These are phyloP conservation scores for Ornithoptera priamus DNA, from an alignment of 2,888 invertebrate species.

Conservation along the genomic window DNA sequence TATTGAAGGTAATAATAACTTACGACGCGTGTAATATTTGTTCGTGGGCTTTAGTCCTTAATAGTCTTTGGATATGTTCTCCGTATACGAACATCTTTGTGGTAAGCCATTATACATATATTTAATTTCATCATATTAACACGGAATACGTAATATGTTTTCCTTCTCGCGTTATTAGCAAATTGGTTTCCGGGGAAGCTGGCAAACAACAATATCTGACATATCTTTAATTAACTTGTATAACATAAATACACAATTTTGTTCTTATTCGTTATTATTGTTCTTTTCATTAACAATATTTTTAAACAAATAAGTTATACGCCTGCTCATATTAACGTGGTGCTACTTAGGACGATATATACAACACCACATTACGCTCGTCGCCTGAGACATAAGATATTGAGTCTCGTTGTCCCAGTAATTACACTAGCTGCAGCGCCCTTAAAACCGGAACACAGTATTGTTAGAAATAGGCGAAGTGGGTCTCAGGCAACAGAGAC, in stretches of 20 bases:
- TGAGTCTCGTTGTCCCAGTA: too few relatives aligned
- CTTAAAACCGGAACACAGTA: too few relatives aligned
- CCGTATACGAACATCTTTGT: neutral
- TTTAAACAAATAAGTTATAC: too few relatives aligned
- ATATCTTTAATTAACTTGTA: conserved; percentile 22
- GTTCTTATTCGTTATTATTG: neutral
- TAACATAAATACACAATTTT: neutral
- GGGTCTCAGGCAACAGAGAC: too few relatives aligned
- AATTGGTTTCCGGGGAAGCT: conserved; percentile 26
- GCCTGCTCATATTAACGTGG: too few relatives aligned
- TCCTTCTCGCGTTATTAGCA: conserved; percentile 26
- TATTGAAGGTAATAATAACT: neutral
- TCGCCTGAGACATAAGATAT: too few relatives aligned
- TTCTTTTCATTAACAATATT: neutral
- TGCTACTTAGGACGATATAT: too few relatives aligned
- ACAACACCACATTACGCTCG: too few relatives aligned
- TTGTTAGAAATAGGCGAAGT: too few relatives aligned
- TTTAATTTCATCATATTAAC: conserved; percentile 6
- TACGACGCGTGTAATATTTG: neutral
- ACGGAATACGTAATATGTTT: conserved; percentile 17
- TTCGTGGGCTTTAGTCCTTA: neutral
- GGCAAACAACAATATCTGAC: conserved; percentile 24
- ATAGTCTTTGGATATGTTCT: neutral
- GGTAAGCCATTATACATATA: neutral
- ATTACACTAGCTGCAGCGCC: too few relatives aligned